Conservation (phyloP, 2,113 vertebrate species). For the Pholis gunnellus region DNA sequence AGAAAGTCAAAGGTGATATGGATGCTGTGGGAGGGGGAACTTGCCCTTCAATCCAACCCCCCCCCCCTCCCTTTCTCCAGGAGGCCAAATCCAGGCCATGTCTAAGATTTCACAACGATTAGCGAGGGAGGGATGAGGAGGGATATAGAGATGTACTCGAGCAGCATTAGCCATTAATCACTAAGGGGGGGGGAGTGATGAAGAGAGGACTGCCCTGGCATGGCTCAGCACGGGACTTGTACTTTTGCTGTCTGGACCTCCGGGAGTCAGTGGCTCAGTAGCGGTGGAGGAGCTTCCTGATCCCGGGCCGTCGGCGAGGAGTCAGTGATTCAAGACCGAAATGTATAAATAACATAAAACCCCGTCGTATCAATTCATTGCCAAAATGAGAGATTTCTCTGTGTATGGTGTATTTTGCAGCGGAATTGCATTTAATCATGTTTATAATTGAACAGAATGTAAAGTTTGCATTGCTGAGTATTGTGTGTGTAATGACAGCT, state of each 20-base stretch:
- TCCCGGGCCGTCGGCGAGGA: background rate
- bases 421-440: constrained; percentile 21
- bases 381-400: background rate
- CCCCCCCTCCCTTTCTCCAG: constrained; percentile 28
- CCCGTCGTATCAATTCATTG: background rate
- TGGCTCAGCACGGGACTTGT: constrained; percentile 41
- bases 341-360: background rate
- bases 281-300: background rate
- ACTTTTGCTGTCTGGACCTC: constrained; percentile 36
- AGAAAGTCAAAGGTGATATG: constrained; percentile 21
- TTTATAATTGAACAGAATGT: constrained; percentile 51
- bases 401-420: constrained; percentile 1
- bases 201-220: constrained; percentile 46
- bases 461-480: constrained; percentile 48
- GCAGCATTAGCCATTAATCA: constrained; percentile 73
- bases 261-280: constrained; percentile 16
- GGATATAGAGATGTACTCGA: constrained; percentile 72
- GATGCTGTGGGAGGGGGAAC: constrained; percentile 15
- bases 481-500: constrained; percentile 47
- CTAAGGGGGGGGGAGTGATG: constrained; percentile 19
- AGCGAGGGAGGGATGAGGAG: constrained; percentile 65
- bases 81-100: constrained; percentile 66
- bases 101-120: constrained; percentile 76
- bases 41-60: constrained; percentile 2
- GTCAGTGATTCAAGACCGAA: background rate